phyloP scores from a whole-genome alignment of 2,113 vertebrate species.

The Setophaga coronata region DNA sequence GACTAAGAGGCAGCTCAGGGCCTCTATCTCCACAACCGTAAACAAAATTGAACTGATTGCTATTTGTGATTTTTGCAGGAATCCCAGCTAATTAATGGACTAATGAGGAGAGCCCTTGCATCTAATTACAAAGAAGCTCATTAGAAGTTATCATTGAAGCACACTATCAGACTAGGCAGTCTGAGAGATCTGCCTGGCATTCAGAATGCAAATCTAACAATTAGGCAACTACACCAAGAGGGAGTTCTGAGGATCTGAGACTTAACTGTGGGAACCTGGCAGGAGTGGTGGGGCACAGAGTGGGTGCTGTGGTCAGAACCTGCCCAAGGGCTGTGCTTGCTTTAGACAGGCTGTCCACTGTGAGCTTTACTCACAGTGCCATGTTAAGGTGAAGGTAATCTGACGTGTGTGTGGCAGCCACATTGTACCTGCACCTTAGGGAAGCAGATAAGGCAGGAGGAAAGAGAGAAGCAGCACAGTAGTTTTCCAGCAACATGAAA shows the following conservation, averaged over 20 bases:
- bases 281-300: not conserved
- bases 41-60: not conserved
- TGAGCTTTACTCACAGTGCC: not conserved
- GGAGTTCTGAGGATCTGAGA: not conserved
- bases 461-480: not conserved
- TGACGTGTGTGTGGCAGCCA: not conserved
- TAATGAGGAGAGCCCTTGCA: not conserved
- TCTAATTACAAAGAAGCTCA: not conserved
- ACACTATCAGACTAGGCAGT: not conserved
- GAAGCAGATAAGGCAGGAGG: not conserved
- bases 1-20: not conserved
- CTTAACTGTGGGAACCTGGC: not conserved
- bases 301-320: not conserved
- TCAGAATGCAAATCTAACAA: not conserved
- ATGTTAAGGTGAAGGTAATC: not conserved
- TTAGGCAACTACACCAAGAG: not conserved
- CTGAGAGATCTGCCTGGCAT: not conserved
- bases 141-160: not conserved
- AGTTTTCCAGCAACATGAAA: not conserved
- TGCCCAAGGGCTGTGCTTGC: not conserved
- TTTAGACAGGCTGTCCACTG: not conserved
- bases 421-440: not conserved
- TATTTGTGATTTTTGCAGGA: not conserved
- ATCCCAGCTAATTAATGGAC: not conserved
- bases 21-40: not conserved